Percentiles rank a stretch among this genome's conserved stretches.
Conservation (phyloP, 1,140 invertebrate species). For the Hypsibius dujardini region DNA sequence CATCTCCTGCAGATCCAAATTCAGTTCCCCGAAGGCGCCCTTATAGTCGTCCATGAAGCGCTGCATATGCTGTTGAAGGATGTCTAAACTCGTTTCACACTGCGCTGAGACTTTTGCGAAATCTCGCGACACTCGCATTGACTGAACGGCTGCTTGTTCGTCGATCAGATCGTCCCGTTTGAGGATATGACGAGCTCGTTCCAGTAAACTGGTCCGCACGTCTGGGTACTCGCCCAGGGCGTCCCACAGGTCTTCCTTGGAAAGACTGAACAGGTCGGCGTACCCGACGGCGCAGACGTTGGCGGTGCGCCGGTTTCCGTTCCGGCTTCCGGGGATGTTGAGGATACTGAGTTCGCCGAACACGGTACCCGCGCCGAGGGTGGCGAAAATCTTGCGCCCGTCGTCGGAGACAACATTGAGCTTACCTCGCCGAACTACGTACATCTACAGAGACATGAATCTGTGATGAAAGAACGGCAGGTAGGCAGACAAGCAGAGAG, state of each 20-base stretch:
- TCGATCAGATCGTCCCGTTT: slow-evolving; percentile 9
- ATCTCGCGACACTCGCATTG: not conserved
- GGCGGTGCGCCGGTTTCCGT: slow-evolving; percentile 51
- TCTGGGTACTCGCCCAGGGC: slow-evolving; percentile 93
- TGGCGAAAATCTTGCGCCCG: slow-evolving; percentile 28
- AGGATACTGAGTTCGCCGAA: slow-evolving; percentile 30
- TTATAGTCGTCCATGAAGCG: not conserved
- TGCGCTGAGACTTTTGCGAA: not conserved
- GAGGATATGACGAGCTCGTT: not conserved
- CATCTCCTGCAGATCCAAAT: not conserved
- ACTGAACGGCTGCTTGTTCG: not conserved
- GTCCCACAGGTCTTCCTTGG: slow-evolving; percentile 74
- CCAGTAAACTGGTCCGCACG: slow-evolving; percentile 50
- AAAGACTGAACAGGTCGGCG: slow-evolving; percentile 80
- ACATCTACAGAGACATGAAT: slow-evolving; percentile 58
- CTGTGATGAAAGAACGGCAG: too few species aligned
- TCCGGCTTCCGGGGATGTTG: slow-evolving; percentile 27
- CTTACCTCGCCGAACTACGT: slow-evolving; percentile 90
- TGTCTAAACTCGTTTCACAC: not conserved
- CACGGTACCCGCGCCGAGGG: slow-evolving; percentile 28
- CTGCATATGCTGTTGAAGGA: not conserved
- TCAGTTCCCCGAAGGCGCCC: not conserved
- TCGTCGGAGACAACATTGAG: slow-evolving; percentile 57
- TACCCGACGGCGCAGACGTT: slow-evolving; percentile 89
- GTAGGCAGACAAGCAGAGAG: too few species aligned